phyloP scores from a whole-genome alignment of 2,888 invertebrate species.

The Hymenopus coronatus region DNA sequence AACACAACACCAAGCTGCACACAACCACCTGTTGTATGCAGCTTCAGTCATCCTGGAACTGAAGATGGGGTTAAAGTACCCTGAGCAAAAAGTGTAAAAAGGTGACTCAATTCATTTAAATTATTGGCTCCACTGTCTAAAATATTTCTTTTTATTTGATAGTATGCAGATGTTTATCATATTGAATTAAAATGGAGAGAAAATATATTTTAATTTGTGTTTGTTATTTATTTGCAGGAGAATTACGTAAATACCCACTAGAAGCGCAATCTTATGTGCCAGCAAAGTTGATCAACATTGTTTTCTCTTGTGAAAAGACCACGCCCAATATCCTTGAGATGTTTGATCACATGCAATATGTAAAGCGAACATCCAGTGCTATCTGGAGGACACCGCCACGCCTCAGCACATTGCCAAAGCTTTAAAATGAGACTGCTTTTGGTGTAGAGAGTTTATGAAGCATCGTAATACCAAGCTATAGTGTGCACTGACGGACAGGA shows the following conservation, averaged over 20 bases:
- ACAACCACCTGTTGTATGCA: no score
- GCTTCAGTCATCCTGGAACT: no score
- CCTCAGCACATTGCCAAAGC: slow-evolving; percentile 53
- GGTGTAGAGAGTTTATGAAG: neutral
- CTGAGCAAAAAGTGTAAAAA: no score
- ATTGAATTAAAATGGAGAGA: no score
- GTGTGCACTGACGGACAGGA: no score
- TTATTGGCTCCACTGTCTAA: no score
- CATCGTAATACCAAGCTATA: no score
- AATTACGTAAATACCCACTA: neutral
- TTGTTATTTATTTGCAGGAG: neutral
- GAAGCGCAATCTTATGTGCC: neutral
- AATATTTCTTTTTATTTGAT: no score
- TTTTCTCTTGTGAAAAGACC: slow-evolving; percentile 39
- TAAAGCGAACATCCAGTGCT: slow-evolving; percentile 71
- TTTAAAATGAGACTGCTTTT: neutral
- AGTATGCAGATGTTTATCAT: no score
- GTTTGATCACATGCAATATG: slow-evolving; percentile 63
- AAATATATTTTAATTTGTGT: neutral
- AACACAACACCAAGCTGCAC: no score
- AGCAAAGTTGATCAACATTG: neutral
- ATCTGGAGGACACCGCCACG: slow-evolving; percentile 71
- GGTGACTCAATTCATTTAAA: no score
- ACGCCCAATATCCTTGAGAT: slow-evolving; percentile 65
- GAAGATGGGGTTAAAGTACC: no score